Base-by-base conservation (phyloP, 2,888 invertebrate genomes). In the Epinotia demarniana region DNA sequence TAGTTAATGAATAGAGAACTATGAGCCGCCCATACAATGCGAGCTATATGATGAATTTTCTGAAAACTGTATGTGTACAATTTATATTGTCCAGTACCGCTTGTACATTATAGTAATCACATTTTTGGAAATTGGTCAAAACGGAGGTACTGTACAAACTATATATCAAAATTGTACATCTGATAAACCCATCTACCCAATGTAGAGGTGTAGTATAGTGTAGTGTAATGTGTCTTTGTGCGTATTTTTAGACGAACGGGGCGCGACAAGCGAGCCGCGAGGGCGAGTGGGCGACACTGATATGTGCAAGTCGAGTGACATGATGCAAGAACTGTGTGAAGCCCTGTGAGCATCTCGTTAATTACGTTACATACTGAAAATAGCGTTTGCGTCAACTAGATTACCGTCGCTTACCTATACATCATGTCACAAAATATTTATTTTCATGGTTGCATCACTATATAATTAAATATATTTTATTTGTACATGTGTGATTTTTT, bases 371-470 rank as follows among this genome's bases (percentile, higher is more conserved):
- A 82, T 90, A 89, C 83, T 84, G 86, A 90, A 91, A 89, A 92
- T 90, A 90, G 85, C 85, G 84, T 84, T 83, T 81, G 84, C 84
- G 78, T 85, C 84, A 81, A 85, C 85, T 86, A 72, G 66, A 55
- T 64, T 75, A 88, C 85, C 79, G 82, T 83, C 84, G 79, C 84
- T 83, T 86, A 85, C 85, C 84, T 85, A 84, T 87, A 92, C 92
- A 92, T 87, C 92, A 91, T 92, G 92, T 92, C 93, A 92, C 92
- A 92, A 93, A 93, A 92, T 92, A 92, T 90, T 89, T 85, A 86
- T 89, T 89, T 90, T 87, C 89, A 90, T 82, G 81, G 85, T 86
- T 89, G 85, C 90, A 89, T 89, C 88, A 88, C 84, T 85, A 87
- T 87, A 89, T 84, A 89, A 87, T 88, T 83, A 91, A 90, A 90